Percentiles rank a stretch among this genome's conserved stretches.
phyloP scores from a whole-genome alignment of 1,140 invertebrate genomes.

The Aphaenogaster ashmeadi region DNA sequence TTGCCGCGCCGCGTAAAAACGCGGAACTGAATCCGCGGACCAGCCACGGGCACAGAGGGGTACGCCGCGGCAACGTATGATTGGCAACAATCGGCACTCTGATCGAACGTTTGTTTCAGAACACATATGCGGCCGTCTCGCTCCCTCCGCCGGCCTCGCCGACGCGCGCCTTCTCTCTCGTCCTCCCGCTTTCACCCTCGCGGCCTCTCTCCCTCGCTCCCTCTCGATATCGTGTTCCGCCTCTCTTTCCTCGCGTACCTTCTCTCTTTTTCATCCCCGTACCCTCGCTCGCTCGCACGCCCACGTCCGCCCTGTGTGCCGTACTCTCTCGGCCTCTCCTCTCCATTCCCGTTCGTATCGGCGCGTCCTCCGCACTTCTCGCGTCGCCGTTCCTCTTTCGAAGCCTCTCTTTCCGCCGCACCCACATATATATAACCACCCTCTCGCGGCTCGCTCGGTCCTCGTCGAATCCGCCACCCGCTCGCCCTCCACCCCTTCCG shows the following conservation, averaged over 20 bases:
- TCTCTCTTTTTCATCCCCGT: slow-evolving; percentile 55
- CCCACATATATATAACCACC: slow-evolving; percentile 5
- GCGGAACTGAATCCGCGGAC: slow-evolving; percentile 84
- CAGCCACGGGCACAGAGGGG: slow-evolving; percentile 80
- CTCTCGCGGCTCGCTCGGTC: slow-evolving; percentile 42
- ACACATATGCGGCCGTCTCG: slow-evolving; percentile 79
- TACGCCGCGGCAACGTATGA: slow-evolving; percentile 84
- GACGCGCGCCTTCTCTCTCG: slow-evolving; percentile 58
- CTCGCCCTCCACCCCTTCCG: too few relatives aligned
- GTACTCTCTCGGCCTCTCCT: slow-evolving; percentile 33
- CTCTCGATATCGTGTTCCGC: slow-evolving; percentile 61
- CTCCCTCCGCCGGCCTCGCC: slow-evolving; percentile 62
- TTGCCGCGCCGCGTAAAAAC: slow-evolving; percentile 85
- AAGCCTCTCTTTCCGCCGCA: slow-evolving; percentile 9
- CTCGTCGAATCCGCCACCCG: slow-evolving; percentile 34
- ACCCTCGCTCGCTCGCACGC: slow-evolving; percentile 21
- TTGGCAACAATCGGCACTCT: slow-evolving; percentile 87
- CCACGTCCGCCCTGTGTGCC: slow-evolving; percentile 25
- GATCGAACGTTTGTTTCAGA: slow-evolving; percentile 86
- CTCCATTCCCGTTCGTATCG: slow-evolving; percentile 36
- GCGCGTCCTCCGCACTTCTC: slow-evolving; percentile 51
- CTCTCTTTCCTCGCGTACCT: slow-evolving; percentile 47
- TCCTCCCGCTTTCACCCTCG: slow-evolving; percentile 34
- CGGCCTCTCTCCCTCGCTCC: slow-evolving; percentile 21
- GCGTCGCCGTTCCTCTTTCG: slow-evolving; percentile 44